A percentile compares a stretch with the other conserved stretches of the same genome.
Conservation (phyloP, 2,888 invertebrate genomes). For the Eupithecia vulgata region DNA sequence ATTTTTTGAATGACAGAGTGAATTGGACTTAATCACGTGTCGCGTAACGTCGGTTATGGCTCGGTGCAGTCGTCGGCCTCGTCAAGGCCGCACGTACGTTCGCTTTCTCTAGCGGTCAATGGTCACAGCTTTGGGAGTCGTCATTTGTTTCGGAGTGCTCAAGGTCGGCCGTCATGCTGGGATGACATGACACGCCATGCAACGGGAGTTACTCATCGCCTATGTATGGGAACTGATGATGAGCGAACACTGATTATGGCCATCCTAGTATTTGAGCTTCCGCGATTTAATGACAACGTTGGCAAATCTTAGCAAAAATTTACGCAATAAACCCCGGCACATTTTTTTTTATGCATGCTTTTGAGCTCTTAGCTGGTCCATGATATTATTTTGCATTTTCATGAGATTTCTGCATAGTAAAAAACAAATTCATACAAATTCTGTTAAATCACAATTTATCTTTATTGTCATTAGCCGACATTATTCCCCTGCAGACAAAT, state of each 20-base stretch:
- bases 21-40: slow-evolving; percentile 54
- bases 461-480: no score
- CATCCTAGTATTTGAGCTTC: neutral
- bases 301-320: neutral
- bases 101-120: slow-evolving; percentile 80
- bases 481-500: neutral
- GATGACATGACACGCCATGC: slow-evolving; percentile 26
- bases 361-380: neutral
- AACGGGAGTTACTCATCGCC: slow-evolving; percentile 20
- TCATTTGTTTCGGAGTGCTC: slow-evolving; percentile 58
- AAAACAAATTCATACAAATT: no score
- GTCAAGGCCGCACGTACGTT: slow-evolving; percentile 75
- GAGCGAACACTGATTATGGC: neutral
- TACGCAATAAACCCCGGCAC: neutral
- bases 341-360: neutral
- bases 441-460: no score
- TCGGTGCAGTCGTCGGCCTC: slow-evolving; percentile 60
- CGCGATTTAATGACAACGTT: neutral
- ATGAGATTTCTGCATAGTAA: neutral
- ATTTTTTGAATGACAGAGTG: slow-evolving; percentile 54
- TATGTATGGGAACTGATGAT: neutral
- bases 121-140: slow-evolving; percentile 63
- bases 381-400: neutral
- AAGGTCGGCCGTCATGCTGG: slow-evolving; percentile 58
- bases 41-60: slow-evolving; percentile 51